Evolutionary conservation across 2,888 invertebrate species (phyloP), one percentile per base, ranked within the genome.

Genomic region (Cheilosia grossa): DNA sequence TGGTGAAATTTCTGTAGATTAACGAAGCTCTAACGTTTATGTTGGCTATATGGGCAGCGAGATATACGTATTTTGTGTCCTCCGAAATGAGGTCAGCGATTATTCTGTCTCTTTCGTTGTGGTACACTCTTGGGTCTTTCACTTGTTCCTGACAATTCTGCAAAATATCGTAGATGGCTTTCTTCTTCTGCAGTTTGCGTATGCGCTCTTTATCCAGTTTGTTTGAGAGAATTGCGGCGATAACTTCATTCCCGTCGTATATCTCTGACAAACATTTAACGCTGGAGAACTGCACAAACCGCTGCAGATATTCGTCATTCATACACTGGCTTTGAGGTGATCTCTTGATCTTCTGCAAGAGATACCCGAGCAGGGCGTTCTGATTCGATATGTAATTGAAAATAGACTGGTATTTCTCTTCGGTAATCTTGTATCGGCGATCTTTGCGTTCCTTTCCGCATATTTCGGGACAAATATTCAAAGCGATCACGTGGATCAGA

Each of bases 401-500:
- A 27, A 91, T 89, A 0, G 89, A 89, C 37, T 89, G 88, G 75
- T 90, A 90, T 66, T 91, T 90, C 54, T 66, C 61, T 61, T 89
- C 88, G 0, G 87, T 72, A 3, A 87, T 73, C 37, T 89, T 88
- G 19, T 78, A 33, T 0, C 73, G 73, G 2, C 79, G 81, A 0
- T 73, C 75, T 17, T 61, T 79, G 51, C 17, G 30, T 13, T 87
- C 87, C 0, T 87, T 83, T 13, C 74, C 86, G 27, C 78, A 85
- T 15, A 91, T 81, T 69, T 90, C 94, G 0, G 96, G 96, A 87
- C 96, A 96, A 88, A 95, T 95, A 90, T 95, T 96, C 3, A 95
- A 91, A 3, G 95, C 94, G 13, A 96, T 93, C 87, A 95, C 95
- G 88, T 96, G 95, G 61, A 95, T 94, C 67, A 96, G 93, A 92